A percentile compares a stretch with the other conserved stretches of the same genome.
phyloP scores from a whole-genome alignment of 2,797 vertebrate genomes.

The Eutrigla gurnardus region DNA sequence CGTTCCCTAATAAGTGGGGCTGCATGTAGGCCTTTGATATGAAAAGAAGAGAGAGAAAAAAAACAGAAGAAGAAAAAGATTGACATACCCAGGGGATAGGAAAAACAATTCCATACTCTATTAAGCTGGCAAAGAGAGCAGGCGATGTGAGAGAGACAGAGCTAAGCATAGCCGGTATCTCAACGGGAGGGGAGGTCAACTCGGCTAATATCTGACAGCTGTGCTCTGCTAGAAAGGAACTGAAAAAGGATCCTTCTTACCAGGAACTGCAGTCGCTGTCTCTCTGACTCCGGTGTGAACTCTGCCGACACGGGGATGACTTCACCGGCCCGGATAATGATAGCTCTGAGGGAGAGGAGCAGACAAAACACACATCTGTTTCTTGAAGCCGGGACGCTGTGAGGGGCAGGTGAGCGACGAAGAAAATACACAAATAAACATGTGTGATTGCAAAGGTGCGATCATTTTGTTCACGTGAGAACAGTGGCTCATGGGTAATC shows the following conservation, averaged over 20 bases:
- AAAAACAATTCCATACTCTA: constrained; percentile 66
- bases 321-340: constrained; percentile 93
- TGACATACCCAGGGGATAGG: constrained; percentile 52
- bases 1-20: constrained; percentile 96
- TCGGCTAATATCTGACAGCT: constrained; percentile 64
- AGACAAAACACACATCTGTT: constrained; percentile 47
- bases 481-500: no score
- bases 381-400: constrained; percentile 27
- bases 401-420: constrained; percentile 8
- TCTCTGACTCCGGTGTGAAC: constrained; percentile 97
- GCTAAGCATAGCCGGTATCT: constrained; percentile 54
- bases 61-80: constrained; percentile 34
- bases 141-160: constrained; percentile 41
- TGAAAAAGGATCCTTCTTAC: constrained; percentile 77
- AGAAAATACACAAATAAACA: not conserved
- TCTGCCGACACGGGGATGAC: constrained; percentile 96
- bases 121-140: constrained; percentile 51
- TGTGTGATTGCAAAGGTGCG: not conserved
- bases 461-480: not conserved
- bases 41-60: constrained; percentile 20
- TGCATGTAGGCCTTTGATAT: constrained; percentile 93
- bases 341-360: constrained; percentile 86
- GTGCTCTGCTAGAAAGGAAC: constrained; percentile 35
- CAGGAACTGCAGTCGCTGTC: constrained; percentile 96
- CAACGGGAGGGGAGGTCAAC: constrained; percentile 52